Conservation (phyloP, 1,140 invertebrate genomes). For the Oryctes rhinoceros region DNA sequence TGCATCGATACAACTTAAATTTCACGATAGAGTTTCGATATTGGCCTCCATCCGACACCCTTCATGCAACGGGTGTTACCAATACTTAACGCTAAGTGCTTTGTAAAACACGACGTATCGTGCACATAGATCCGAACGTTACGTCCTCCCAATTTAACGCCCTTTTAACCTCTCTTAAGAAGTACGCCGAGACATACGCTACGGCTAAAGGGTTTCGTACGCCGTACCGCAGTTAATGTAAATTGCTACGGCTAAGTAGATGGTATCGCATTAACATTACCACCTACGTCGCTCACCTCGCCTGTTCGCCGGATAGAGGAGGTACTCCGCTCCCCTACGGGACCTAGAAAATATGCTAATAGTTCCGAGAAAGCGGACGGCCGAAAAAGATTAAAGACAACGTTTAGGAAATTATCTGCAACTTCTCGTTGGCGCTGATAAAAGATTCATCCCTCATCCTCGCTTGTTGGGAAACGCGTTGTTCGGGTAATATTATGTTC, state of each 20-base stretch:
- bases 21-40: too few species aligned
- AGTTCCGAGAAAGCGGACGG: not conserved
- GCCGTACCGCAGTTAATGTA: not conserved
- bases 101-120: not conserved
- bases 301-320: not conserved
- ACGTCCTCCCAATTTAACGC: not conserved
- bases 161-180: slow-evolving; percentile 15
- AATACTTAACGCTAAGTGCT: not conserved
- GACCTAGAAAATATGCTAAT: slow-evolving; percentile 29
- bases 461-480: not conserved
- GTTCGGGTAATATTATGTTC: not conserved
- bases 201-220: slow-evolving; percentile 2
- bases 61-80: too few species aligned
- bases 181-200: not conserved
- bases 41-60: too few species aligned
- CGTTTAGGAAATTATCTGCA: slow-evolving; percentile 9
- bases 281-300: not conserved
- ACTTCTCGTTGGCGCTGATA: not conserved
- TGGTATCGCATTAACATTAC: slow-evolving; percentile 27
- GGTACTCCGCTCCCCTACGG: not conserved
- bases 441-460: not conserved
- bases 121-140: not conserved
- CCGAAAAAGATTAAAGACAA: slow-evolving; percentile 27
- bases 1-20: too few species aligned
- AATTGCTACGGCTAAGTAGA: not conserved